Conservation (phyloP, 2,113 vertebrate genomes). For the Mohoua ochrocephala region DNA sequence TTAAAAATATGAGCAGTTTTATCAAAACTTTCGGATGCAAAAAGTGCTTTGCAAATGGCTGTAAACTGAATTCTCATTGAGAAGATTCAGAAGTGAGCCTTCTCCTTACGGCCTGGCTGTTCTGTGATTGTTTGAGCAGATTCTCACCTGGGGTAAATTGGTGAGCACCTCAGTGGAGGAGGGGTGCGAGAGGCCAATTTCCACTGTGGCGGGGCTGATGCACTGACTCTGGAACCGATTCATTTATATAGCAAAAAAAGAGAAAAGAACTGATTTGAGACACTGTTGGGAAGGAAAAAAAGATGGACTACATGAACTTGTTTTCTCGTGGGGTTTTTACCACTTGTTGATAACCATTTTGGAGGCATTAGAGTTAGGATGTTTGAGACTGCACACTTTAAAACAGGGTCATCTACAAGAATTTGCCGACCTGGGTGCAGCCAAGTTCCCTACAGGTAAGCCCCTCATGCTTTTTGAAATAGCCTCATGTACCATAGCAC, state of each 20-base stretch:
- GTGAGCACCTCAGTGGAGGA: not conserved
- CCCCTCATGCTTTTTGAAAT: fast-evolving
- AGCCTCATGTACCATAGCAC: fast-evolving
- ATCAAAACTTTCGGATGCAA: not conserved
- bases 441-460: not conserved
- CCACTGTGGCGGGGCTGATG: not conserved
- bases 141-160: not conserved
- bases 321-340: not conserved
- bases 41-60: not conserved
- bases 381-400: not conserved
- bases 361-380: not conserved
- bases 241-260: fast-evolving
- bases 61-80: not conserved
- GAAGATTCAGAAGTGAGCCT: not conserved
- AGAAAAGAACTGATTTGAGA: not conserved
- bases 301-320: not conserved
- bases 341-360: fast-evolving
- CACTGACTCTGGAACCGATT: fast-evolving
- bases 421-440: not conserved
- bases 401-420: not conserved
- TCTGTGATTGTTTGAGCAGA: not conserved
- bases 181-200: not conserved
- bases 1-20: fast-evolving
- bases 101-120: not conserved
- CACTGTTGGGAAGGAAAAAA: fast-evolving